Conservation (phyloP, 2,113 vertebrate species). For the Microcebus jonahi region DNA sequence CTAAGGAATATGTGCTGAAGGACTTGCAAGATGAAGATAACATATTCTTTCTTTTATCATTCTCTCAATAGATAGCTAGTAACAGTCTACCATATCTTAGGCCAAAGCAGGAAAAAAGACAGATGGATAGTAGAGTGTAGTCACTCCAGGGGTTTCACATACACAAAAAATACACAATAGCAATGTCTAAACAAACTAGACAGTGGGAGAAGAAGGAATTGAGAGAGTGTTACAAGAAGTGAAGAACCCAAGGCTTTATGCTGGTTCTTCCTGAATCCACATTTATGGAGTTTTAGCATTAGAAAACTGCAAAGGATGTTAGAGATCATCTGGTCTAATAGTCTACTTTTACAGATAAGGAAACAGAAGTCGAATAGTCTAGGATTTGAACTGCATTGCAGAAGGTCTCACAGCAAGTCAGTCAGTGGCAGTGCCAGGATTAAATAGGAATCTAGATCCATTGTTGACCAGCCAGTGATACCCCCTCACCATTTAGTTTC, state of each 20-base stretch:
- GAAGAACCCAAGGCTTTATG: not conserved
- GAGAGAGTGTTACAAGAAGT: not conserved
- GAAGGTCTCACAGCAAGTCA: not conserved
- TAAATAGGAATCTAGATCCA: not conserved
- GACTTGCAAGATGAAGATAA: not conserved
- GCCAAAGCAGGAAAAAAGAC: not conserved
- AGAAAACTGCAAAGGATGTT: not conserved
- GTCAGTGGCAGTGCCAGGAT: not conserved
- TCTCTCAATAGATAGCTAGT: not conserved
- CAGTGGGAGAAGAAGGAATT: not conserved
- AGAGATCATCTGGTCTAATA: not conserved
- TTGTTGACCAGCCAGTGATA: not conserved
- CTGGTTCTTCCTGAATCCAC: too few species aligned
- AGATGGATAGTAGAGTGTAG: not conserved
- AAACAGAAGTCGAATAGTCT: not conserved
- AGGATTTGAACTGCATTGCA: not conserved
- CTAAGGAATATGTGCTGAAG: not conserved
- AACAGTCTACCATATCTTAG: not conserved
- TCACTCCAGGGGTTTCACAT: not conserved
- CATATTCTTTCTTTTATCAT: not conserved
- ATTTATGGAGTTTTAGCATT: not conserved
- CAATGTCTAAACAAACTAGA: not conserved
- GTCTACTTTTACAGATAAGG: not conserved
- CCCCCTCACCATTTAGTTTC: not conserved
- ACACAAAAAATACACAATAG: not conserved